A percentile compares a stretch with the other conserved stretches of the same genome.
Evolutionary conservation across 2,113 vertebrate species (phyloP).

Genomic region (Melozone crissalis): DNA sequence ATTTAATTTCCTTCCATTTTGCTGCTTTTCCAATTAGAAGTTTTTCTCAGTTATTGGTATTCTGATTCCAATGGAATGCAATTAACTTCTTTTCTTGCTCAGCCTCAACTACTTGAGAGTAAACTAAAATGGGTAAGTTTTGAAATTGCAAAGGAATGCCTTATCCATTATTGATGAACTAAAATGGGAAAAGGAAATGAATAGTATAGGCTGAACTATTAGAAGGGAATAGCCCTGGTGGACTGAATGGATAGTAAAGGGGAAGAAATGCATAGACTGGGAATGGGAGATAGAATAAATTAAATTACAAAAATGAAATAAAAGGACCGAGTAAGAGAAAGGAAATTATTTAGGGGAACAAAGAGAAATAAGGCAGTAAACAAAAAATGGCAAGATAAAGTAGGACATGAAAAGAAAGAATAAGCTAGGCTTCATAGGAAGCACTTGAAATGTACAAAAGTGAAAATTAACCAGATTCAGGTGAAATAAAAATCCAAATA

Average conservation of each 20-base stretch:
- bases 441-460: background rate
- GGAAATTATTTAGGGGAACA: background rate
- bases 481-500: background rate
- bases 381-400: background rate
- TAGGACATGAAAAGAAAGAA: background rate
- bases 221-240: background rate
- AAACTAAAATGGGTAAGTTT: constrained; percentile 20
- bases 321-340: background rate
- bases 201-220: background rate
- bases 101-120: background rate
- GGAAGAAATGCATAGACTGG: background rate
- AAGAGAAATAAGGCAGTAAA: background rate
- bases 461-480: background rate
- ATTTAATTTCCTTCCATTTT: constrained; percentile 29
- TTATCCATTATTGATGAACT: constrained; percentile 39
- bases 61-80: background rate
- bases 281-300: background rate
- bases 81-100: constrained; percentile 26
- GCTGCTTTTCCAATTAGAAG: background rate
- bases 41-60: background rate
- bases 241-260: background rate
- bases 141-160: constrained; percentile 20
- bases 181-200: constrained; percentile 21
- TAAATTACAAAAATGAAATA: background rate
- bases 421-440: background rate